Conservation (phyloP, 2,888 invertebrate species). For the Drosophila aldrichi region DNA sequence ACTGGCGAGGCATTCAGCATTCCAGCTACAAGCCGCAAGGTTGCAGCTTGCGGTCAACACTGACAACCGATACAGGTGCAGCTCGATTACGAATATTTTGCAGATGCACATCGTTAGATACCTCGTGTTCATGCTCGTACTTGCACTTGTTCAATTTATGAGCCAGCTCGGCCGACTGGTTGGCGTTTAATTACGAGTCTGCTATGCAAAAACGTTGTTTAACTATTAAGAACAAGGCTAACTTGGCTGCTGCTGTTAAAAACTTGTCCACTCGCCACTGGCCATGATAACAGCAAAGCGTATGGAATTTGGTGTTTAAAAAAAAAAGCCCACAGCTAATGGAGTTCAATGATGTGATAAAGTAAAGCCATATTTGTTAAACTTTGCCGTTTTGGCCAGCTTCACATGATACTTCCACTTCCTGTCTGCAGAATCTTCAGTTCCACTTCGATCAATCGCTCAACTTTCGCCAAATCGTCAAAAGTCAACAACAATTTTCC, state of each 20-base stretch:
- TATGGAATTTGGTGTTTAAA: slow-evolving; percentile 2
- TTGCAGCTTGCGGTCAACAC: slow-evolving; percentile 62
- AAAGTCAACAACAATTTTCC: slow-evolving; percentile 55
- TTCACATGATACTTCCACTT: slow-evolving; percentile 34
- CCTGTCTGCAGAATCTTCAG: slow-evolving; percentile 23
- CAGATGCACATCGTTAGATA: slow-evolving; percentile 48
- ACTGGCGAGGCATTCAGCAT: slow-evolving; percentile 55
- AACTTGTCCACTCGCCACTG: slow-evolving; percentile 26
- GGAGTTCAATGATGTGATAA: background rate
- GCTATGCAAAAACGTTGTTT: slow-evolving; percentile 55
- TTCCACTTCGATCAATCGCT: background rate
- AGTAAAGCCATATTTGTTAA: background rate
- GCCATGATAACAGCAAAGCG: slow-evolving; percentile 40
- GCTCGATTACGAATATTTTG: slow-evolving; percentile 34
- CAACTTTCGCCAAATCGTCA: slow-evolving; percentile 68
- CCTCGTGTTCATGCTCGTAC: slow-evolving; percentile 29
- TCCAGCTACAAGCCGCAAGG: slow-evolving; percentile 45
- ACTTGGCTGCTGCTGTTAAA: slow-evolving; percentile 40
- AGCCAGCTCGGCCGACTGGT: slow-evolving; percentile 1
- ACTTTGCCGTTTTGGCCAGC: background rate
- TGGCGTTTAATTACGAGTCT: slow-evolving; percentile 63
- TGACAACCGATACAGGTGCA: slow-evolving; percentile 54
- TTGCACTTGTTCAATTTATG: slow-evolving; percentile 45
- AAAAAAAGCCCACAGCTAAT: background rate
- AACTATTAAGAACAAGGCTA: slow-evolving; percentile 77